Evolutionary conservation across 2,888 invertebrate species (phyloP).

Genomic region (Drosophila birchii): DNA sequence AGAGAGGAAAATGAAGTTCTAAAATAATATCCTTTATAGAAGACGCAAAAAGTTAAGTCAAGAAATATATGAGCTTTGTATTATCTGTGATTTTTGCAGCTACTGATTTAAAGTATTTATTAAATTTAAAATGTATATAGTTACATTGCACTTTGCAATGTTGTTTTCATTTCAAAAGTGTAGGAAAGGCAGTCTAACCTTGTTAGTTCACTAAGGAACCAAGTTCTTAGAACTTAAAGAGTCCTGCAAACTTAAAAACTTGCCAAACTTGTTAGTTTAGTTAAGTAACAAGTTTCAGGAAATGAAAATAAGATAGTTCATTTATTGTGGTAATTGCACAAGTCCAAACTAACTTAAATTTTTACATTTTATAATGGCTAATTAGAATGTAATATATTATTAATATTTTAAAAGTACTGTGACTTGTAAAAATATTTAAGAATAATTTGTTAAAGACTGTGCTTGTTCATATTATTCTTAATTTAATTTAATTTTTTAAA

Average conservation of each 20-base stretch:
- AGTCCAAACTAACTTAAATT: neutral
- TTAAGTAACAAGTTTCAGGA: neutral
- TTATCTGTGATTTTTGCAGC: neutral
- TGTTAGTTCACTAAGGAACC: neutral
- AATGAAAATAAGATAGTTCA: neutral
- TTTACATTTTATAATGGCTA: too few species aligned
- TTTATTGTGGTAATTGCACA: neutral
- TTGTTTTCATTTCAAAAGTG: neutral
- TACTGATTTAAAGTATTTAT: neutral
- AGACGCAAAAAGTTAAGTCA: neutral
- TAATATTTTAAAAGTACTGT: neutral
- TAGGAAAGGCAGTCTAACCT: neutral
- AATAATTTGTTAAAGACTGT: neutral
- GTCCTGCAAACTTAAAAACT: neutral
- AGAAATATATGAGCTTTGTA: neutral
- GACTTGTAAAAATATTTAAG: too few species aligned
- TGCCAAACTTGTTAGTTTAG: neutral
- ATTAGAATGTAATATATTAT: neutral
- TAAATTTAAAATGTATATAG: too few species aligned
- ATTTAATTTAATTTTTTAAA: too few species aligned
- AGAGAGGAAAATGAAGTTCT: neutral
- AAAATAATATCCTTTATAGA: neutral
- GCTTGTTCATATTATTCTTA: neutral
- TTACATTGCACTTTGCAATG: neutral
- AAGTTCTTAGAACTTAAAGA: neutral